A percentile compares a stretch with the other conserved stretches of the same genome.
Evolutionary conservation across 1,140 invertebrate species (phyloP).

Genomic region (Drosophila lini): DNA sequence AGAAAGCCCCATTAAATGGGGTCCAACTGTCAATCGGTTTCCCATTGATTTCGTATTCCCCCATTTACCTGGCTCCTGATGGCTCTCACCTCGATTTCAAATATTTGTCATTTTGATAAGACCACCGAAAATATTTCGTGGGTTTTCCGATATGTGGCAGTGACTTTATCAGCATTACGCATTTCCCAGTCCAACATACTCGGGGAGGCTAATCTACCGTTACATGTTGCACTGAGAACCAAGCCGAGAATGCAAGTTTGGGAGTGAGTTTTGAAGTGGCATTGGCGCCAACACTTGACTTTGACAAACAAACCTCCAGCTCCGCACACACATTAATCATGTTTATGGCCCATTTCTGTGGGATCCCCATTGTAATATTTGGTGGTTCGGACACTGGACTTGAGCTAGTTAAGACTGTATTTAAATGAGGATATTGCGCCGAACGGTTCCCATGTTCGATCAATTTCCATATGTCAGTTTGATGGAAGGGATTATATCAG

Average conservation of each 20-base stretch:
- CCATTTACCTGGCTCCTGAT: constrained; percentile 13
- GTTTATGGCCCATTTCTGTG: constrained; percentile 48
- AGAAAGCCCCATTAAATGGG: constrained; percentile 1
- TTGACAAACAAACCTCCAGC: constrained; percentile 74
- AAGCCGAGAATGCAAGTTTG: constrained; percentile 32
- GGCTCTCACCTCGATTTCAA: constrained; percentile 71
- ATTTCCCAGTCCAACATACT: constrained; percentile 1
- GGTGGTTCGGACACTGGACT: constrained; percentile 17
- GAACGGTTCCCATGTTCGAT: constrained; percentile 32
- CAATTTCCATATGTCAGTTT: constrained; percentile 32
- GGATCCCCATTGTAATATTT: constrained; percentile 29
- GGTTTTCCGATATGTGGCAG: constrained; percentile 21
- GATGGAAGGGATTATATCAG: constrained; percentile 12
- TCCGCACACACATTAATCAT: constrained; percentile 66
- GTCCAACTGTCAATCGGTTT: constrained; percentile 5
- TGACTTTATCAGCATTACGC: constrained; percentile 27
- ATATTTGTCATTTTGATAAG: constrained; percentile 78
- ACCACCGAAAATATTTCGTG: constrained; percentile 54
- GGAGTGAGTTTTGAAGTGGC: constrained; percentile 54
- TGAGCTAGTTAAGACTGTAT: constrained; percentile 29
- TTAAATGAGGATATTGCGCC: constrained; percentile 40
- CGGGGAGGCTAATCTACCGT: constrained; percentile 44
- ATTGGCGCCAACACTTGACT: constrained; percentile 83
- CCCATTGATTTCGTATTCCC: constrained; percentile 24
- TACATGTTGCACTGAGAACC: constrained; percentile 44